These are phyloP conservation scores for Noctilio leporinus DNA, from an alignment of 2,113 vertebrate genomes.

Conservation along the genomic window DNA sequence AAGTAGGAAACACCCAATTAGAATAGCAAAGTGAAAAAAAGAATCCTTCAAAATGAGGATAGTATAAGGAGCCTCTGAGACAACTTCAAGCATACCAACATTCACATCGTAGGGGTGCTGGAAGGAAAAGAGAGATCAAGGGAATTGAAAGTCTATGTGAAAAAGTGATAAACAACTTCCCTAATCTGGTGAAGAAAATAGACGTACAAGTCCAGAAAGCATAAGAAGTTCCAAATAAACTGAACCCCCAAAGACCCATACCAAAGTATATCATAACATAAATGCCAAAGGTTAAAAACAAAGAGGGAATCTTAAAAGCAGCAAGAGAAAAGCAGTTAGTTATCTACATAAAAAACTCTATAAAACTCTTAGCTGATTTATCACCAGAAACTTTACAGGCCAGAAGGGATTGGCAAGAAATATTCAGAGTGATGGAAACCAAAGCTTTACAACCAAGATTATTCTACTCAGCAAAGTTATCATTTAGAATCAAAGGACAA, in stretches of 20 bases:
- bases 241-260: background rate
- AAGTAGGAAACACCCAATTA: background rate
- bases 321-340: background rate
- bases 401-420: background rate
- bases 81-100: background rate
- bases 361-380: background rate
- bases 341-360: background rate
- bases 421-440: background rate
- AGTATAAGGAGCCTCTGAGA: background rate
- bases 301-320: background rate
- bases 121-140: background rate
- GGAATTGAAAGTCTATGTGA: background rate
- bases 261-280: background rate
- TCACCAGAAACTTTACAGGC: background rate
- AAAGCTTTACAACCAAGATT: background rate
- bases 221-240: background rate
- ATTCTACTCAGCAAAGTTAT: background rate
- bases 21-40: background rate
- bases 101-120: background rate
- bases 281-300: background rate
- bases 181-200: background rate
- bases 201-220: background rate
- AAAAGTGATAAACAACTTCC: background rate
- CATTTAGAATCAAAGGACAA: background rate
- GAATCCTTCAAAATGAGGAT: background rate